These are phyloP conservation scores for Fopius arisanus DNA, from an alignment of 1,140 invertebrate species.

Conservation along the genomic window DNA sequence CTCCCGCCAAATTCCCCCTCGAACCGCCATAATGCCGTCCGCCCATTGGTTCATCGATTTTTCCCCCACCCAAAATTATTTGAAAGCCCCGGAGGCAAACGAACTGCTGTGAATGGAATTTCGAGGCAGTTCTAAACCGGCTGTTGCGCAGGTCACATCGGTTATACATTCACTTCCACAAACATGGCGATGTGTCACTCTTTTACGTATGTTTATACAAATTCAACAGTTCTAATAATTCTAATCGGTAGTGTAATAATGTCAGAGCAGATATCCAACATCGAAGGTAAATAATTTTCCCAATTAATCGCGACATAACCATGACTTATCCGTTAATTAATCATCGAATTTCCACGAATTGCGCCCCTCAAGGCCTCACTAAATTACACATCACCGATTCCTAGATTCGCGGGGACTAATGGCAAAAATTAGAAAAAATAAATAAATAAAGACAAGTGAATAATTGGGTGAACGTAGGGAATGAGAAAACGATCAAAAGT, in stretches of 20 bases:
- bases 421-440: too few relatives aligned
- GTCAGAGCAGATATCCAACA: neutral
- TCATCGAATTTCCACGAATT: too few relatives aligned
- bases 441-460: too few relatives aligned
- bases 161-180: neutral
- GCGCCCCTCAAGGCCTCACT: too few relatives aligned
- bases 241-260: neutral
- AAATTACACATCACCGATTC: too few relatives aligned
- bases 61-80: neutral
- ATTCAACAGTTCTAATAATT: neutral
- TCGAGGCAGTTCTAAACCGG: neutral
- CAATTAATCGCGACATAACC: neutral
- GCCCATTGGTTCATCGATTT: neutral
- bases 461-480: too few relatives aligned
- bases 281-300: neutral
- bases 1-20: neutral
- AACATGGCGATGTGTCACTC: neutral
- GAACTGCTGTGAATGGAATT: neutral
- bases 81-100: neutral
- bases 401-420: too few relatives aligned
- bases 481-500: too few relatives aligned
- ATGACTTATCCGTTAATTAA: too few relatives aligned
- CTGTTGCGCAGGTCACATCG: conserved; percentile 12
- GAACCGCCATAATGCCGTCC: neutral
- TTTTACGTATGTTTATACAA: neutral